Conservation (phyloP, 2,888 invertebrate genomes). For the Leptopilina drosophilae region DNA sequence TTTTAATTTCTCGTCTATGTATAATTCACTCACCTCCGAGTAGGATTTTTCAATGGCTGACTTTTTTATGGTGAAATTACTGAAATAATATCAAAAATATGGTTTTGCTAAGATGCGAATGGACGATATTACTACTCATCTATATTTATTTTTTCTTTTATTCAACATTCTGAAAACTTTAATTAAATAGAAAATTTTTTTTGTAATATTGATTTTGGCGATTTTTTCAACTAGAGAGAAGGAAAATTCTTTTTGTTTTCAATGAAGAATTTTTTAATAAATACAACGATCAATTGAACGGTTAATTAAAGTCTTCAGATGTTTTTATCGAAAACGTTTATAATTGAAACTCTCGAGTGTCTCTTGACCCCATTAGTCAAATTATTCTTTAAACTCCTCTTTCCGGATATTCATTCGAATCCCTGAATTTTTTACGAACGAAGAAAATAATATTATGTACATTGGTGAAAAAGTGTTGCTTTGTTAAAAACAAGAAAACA, state of each 20-base stretch:
- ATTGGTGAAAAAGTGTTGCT: no score
- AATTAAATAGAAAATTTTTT: not conserved
- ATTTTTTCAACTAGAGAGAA: not conserved
- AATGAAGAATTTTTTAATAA: not conserved
- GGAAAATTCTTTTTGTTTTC: not conserved
- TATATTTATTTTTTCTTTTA: not conserved
- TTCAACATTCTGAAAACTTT: not conserved
- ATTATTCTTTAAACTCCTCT: not conserved
- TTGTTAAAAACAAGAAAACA: no score
- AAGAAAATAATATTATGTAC: no score
- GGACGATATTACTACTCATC: slow-evolving; percentile 7
- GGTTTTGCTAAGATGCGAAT: slow-evolving; percentile 10
- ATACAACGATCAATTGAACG: not conserved
- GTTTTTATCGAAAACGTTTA: not conserved
- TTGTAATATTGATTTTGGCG: not conserved
- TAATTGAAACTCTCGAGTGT: slow-evolving; percentile 5
- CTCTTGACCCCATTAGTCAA: slow-evolving; percentile 1
- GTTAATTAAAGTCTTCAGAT: slow-evolving; percentile 11
- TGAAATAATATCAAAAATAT: slow-evolving; percentile 71
- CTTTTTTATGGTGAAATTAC: slow-evolving; percentile 92
- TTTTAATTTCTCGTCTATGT: not conserved
- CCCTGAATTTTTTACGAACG: no score
- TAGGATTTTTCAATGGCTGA: slow-evolving; percentile 96
- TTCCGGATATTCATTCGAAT: no score
- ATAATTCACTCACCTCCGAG: slow-evolving; percentile 91